A percentile compares a stretch with the other conserved stretches of the same genome.
These are phyloP conservation scores for Agrotis exclamationis DNA, from an alignment of 2,888 invertebrate genomes.

Conservation along the genomic window DNA sequence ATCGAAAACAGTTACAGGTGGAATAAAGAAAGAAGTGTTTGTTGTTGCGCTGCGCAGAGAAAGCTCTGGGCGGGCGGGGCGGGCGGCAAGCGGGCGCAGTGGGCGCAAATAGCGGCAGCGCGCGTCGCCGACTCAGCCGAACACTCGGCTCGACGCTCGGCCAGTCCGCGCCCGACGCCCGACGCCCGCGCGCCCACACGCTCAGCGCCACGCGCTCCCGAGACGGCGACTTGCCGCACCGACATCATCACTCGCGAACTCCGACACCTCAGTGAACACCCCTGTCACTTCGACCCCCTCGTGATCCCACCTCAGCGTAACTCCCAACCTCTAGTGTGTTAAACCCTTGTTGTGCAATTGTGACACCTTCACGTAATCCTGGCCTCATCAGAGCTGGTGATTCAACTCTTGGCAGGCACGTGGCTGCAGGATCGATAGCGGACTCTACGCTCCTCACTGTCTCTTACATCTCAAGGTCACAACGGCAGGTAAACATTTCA, in stretches of 20 bases:
- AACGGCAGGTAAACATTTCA: slow-evolving; percentile 81
- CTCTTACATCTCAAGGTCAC: slow-evolving; percentile 80
- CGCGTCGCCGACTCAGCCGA: slow-evolving; percentile 79
- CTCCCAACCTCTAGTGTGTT: slow-evolving; percentile 41
- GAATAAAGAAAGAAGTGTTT: slow-evolving; percentile 81
- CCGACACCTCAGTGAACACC: slow-evolving; percentile 29
- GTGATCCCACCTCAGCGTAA: slow-evolving; percentile 6
- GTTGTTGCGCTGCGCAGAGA: slow-evolving; percentile 88
- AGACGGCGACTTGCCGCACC: slow-evolving; percentile 52
- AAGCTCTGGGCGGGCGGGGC: slow-evolving; percentile 84
- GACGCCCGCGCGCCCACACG: slow-evolving; percentile 55
- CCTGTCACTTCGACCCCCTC: slow-evolving; percentile 13
- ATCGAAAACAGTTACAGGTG: slow-evolving; percentile 72
- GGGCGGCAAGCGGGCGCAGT: slow-evolving; percentile 84
- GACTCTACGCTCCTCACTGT: slow-evolving; percentile 69
- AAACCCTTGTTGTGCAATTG: slow-evolving; percentile 65
- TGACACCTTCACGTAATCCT: slow-evolving; percentile 68
- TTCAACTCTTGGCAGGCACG: slow-evolving; percentile 69
- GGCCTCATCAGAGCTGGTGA: slow-evolving; percentile 71
- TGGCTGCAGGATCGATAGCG: slow-evolving; percentile 76
- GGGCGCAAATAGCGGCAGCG: slow-evolving; percentile 88
- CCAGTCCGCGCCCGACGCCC: slow-evolving; percentile 77
- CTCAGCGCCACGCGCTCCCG: slow-evolving; percentile 45
- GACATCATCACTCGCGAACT: slow-evolving; percentile 61
- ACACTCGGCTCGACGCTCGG: slow-evolving; percentile 65